Evolutionary conservation across 2,797 vertebrate genomes (phyloP).

Genomic region (Periophthalmus magnuspinnatus): DNA sequence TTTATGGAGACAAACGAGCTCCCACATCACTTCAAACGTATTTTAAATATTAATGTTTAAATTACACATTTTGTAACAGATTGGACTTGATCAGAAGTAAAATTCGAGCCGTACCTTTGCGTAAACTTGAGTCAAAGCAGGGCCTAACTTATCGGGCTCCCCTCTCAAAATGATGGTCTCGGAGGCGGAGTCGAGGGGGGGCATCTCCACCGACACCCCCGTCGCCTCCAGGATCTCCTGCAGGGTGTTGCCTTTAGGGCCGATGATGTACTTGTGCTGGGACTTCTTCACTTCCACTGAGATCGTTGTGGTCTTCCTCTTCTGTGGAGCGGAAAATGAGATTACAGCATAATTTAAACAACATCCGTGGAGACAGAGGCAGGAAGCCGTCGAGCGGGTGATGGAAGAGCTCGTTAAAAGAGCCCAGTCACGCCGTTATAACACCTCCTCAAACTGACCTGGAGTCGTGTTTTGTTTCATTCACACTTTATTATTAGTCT

Average conservation of each 20-base stretch:
- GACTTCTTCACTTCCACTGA: slow-evolving; percentile 83
- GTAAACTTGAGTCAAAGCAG: slow-evolving; percentile 80
- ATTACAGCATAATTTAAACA: neutral
- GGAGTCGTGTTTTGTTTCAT: no score
- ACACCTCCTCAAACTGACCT: no score
- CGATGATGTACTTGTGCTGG: slow-evolving; percentile 82
- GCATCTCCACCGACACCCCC: slow-evolving; percentile 81
- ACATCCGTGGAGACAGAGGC: neutral
- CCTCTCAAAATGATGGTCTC: slow-evolving; percentile 82
- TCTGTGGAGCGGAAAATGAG: slow-evolving; percentile 59
- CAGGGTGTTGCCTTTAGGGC: slow-evolving; percentile 80
- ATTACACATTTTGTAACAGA: neutral
- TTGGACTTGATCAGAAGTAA: neutral
- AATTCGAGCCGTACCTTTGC: slow-evolving; percentile 70
- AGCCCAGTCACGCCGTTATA: no score
- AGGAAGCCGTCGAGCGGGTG: neutral
- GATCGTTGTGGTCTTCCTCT: slow-evolving; percentile 83
- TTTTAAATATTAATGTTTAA: neutral
- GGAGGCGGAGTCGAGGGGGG: slow-evolving; percentile 75
- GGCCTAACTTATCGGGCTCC: slow-evolving; percentile 79
- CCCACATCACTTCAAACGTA: neutral
- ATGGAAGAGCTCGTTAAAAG: neutral
- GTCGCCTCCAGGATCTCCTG: slow-evolving; percentile 83
- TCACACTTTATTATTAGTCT: no score
- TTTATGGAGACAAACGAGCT: neutral